Evolutionary conservation across 1,140 invertebrate genomes (phyloP), one percentile per base, ranked within the genome.

Genomic region (Eufriesea mexicana): DNA sequence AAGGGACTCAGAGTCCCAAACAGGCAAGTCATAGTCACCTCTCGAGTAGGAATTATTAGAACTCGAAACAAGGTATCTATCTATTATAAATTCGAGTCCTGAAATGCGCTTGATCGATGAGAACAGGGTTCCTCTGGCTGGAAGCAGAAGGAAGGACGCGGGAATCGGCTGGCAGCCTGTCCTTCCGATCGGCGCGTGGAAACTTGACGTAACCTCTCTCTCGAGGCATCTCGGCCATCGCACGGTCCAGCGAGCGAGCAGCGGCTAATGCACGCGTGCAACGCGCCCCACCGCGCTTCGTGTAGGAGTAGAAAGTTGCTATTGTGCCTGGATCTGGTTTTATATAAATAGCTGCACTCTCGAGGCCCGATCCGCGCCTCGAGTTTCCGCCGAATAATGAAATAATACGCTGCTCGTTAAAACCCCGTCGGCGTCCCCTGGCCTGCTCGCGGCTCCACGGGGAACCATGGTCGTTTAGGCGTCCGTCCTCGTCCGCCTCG

Each of bases 261-360:
- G 18, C 49, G 25, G 45, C 66, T 68, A 68, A 35, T 77, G 59
- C 59, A 68, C 86, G 72, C 84, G 67, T 59, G 59, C 80, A 71
- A 42, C 62, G 77, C 28, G 59, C 79, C 86, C 79, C 87, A 86
- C 86, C 88, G 86, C 85, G 85, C 86, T 68, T 83, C 86, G 88
- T 90, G 91, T 92, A 91, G 90, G 89, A 91, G 90, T 91, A 91
- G 91, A 91, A 91, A 91, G 91, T 91, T 90, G 90, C 90, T 91
- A 91, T 91, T 91, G 91, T 91, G 86, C 84, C 76, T 78, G 83
- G 89, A 91, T 91, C 91, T 90, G 90, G 91, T 91, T 91, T 91
- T 91, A 91, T 91, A 91, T 91, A 91, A 91, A 91, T 91, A 91
- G 89, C 89, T 84, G 82, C 88, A 79, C 86, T 84, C 88, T 42